Percentiles rank a stretch among this genome's conserved stretches.
Conservation (phyloP, 2,113 vertebrate species). For the Catharus minimus region DNA sequence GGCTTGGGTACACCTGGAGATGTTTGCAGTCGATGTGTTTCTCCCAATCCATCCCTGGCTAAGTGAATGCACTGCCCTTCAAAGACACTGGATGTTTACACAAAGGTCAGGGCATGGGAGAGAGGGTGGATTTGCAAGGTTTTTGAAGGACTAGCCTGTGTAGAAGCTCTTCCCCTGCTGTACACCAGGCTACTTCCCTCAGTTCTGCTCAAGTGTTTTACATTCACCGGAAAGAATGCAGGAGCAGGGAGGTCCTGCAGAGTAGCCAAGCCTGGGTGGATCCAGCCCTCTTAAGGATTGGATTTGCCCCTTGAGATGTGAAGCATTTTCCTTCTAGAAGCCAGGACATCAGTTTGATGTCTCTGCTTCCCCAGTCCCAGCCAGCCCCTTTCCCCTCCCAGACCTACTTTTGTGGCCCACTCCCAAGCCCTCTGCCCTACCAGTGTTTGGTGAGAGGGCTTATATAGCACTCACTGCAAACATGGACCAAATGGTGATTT, state of each 20-base stretch:
- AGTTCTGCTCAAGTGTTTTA: neutral
- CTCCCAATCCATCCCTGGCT: neutral
- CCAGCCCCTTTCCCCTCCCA: neutral
- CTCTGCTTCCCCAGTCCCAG: neutral
- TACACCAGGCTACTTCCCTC: neutral
- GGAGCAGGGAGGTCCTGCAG: neutral
- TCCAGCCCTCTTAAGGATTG: neutral
- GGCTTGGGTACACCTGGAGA: neutral
- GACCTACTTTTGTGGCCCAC: neutral
- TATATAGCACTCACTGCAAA: neutral
- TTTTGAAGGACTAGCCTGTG: neutral
- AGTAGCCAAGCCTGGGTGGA: neutral
- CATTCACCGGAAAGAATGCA: neutral
- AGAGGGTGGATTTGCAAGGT: neutral
- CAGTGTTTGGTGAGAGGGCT: neutral
- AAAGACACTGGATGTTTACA: neutral
- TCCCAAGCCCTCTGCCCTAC: neutral
- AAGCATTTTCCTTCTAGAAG: neutral
- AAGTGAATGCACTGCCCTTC: neutral
- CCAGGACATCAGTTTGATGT: neutral
- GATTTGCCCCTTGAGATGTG: fast-evolving
- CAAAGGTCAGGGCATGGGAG: neutral
- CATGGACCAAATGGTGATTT: neutral
- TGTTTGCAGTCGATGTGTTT: neutral
- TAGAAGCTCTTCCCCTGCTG: neutral